Evolutionary conservation across 2,888 invertebrate species (phyloP), one percentile per base, ranked within the genome.

Genomic region (Scaptodrosophila latifasciaeformis): DNA sequence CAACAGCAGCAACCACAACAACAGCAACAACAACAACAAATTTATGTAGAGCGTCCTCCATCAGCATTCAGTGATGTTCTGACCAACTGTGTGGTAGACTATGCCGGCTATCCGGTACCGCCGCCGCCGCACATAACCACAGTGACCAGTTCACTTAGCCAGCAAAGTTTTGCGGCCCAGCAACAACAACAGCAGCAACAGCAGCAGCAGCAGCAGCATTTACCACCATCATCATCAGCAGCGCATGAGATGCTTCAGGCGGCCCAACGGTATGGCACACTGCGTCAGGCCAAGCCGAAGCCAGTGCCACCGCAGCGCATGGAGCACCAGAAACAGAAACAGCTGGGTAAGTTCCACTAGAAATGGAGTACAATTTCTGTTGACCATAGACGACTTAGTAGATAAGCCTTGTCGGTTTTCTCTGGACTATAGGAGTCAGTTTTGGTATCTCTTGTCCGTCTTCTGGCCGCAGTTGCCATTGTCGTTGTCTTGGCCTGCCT

Each of bases 11-110:
- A n/a, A n/a, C n/a, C n/a, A n/a, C n/a, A n/a, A n/a, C n/a, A n/a
- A n/a, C n/a, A n/a, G n/a, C n/a, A n/a, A n/a, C n/a, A n/a, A n/a
- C n/a, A n/a, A n/a, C 77, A 75, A 21, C 68, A 81, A 61, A 83
- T 83, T 52, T 84, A 84, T 50, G 81, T 83, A 49, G 82, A 84
- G 61, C 74, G 82, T 21, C 75, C 84, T 49, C 75, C 82, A 2
- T 83, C 83, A 39, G 83, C 82, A 9, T 81, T 76, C 56, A 74
- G 78, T 49, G 80, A 55, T 6, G 43, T 51, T 17, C 56, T 68
- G 52, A 42, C 65, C 30, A 65, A 65, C 47, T 72, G 82, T 39
- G 46, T 84, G 49, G 76, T 83, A 46, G 84, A 83, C 54, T 83
- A 83, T 47, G 63, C 76, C 34, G 80, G 82, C 35, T 83, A 83